Evolutionary conservation across 1,140 invertebrate genomes (phyloP).

Genomic region (Drosophila setifemur): DNA sequence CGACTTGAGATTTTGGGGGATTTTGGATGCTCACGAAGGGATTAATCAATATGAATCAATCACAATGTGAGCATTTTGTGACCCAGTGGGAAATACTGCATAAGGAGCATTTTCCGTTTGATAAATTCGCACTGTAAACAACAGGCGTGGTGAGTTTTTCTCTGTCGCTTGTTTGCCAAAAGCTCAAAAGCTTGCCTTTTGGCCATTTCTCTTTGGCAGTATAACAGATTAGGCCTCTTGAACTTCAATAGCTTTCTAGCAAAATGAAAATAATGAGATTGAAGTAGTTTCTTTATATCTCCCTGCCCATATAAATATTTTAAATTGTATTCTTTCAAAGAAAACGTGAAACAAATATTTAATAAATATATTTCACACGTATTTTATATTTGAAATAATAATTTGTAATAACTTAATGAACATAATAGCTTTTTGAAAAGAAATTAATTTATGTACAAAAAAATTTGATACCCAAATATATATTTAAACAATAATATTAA

Average conservation of each 20-base stretch:
- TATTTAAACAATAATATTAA: too few relatives aligned
- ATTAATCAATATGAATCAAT: conserved; percentile 35
- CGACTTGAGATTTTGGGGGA: conserved; percentile 4
- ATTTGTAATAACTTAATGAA: too few relatives aligned
- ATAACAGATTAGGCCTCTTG: background rate
- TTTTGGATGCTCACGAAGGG: background rate
- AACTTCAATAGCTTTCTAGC: conserved; percentile 1
- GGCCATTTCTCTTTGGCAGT: background rate
- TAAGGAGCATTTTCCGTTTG: background rate
- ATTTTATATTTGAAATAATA: too few relatives aligned
- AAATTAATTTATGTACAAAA: too few relatives aligned
- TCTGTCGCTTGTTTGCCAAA: background rate
- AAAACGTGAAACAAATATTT: too few relatives aligned
- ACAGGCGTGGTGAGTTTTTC: conserved; percentile 19
- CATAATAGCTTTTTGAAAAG: too few relatives aligned
- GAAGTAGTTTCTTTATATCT: too few relatives aligned
- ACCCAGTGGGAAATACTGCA: conserved; percentile 13
- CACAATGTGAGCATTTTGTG: conserved; percentile 4
- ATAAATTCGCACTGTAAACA: background rate
- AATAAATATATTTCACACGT: too few relatives aligned
- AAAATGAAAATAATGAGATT: background rate
- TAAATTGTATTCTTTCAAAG: too few relatives aligned
- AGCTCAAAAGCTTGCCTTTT: conserved; percentile 22
- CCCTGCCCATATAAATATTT: too few relatives aligned
- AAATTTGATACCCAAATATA: too few relatives aligned